These are phyloP conservation scores for Sebastes dallii DNA, from an alignment of 2,797 vertebrate species.

Conservation along the genomic window DNA sequence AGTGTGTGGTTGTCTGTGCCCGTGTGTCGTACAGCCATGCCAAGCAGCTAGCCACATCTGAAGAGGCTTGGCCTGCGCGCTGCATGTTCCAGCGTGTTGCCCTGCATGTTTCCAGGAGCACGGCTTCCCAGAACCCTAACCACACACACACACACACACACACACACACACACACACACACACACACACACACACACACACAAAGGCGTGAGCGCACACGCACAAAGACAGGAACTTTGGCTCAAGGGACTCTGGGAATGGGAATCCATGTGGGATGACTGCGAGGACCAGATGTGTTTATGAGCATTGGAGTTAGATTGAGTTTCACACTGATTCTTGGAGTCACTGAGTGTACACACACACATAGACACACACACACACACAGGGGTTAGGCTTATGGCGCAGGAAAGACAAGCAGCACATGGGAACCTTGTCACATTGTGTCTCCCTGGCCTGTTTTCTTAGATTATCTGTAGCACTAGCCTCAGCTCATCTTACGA, in stretches of 20 bases:
- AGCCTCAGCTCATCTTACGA: background rate
- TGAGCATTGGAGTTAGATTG: constrained; percentile 51
- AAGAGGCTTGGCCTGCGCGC: constrained; percentile 62
- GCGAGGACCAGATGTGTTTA: constrained; percentile 78
- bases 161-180: constrained; percentile 59
- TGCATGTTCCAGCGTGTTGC: constrained; percentile 76
- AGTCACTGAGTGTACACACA: constrained; percentile 18
- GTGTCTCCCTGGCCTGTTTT: constrained; percentile 14
- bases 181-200: constrained; percentile 51
- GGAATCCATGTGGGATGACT: constrained; percentile 62
- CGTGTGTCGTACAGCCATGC: constrained; percentile 32
- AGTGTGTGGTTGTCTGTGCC: constrained; percentile 3
- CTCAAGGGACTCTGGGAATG: constrained; percentile 52
- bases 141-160: constrained; percentile 59
- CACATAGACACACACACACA: background rate
- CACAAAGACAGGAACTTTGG: constrained; percentile 44
- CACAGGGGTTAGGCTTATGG: background rate
- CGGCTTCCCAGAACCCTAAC: constrained; percentile 78
- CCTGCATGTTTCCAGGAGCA: constrained; percentile 75
- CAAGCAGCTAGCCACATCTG: constrained; percentile 74
- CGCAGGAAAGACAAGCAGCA: constrained; percentile 27
- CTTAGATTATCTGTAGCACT: constrained; percentile 8
- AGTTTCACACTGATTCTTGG: constrained; percentile 56
- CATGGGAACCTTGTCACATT: constrained; percentile 30
- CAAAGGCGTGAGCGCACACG: constrained; percentile 19